Conservation (phyloP, 2,113 vertebrate genomes). For the Coptodon rendalli region DNA sequence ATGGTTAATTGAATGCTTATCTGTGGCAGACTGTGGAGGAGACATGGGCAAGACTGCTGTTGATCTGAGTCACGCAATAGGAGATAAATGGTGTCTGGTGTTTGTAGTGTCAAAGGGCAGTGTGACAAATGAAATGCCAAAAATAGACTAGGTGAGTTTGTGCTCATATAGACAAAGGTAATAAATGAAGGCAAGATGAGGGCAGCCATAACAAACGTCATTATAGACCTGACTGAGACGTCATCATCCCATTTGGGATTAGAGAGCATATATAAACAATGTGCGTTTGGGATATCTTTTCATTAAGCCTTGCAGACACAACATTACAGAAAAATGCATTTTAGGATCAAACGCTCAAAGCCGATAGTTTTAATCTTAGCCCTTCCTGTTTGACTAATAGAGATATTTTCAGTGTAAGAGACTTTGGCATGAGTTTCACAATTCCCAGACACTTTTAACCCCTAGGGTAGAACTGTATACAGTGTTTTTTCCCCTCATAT, state of each 20-base stretch:
- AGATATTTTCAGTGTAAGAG: not conserved
- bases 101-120: constrained; percentile 24
- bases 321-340: not conserved
- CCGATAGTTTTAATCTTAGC: not conserved
- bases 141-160: constrained; percentile 10
- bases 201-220: constrained; percentile 22
- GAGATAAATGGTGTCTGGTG: constrained; percentile 14
- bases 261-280: not conserved
- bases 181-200: not conserved
- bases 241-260: not conserved
- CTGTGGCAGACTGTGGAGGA: constrained; percentile 9
- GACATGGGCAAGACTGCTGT: not conserved
- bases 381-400: not conserved
- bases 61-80: not conserved
- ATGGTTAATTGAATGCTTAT: not conserved
- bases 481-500: not conserved
- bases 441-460: not conserved
- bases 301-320: not conserved
- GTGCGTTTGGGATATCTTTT: not conserved
- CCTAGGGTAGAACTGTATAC: not conserved
- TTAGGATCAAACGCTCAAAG: not conserved
- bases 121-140: constrained; percentile 9
- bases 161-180: not conserved
- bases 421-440: not conserved
- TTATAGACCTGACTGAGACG: not conserved